Percentiles rank a stretch among this genome's conserved stretches.
Conservation (phyloP, 2,888 invertebrate species). For the Nowickia ferox region DNA sequence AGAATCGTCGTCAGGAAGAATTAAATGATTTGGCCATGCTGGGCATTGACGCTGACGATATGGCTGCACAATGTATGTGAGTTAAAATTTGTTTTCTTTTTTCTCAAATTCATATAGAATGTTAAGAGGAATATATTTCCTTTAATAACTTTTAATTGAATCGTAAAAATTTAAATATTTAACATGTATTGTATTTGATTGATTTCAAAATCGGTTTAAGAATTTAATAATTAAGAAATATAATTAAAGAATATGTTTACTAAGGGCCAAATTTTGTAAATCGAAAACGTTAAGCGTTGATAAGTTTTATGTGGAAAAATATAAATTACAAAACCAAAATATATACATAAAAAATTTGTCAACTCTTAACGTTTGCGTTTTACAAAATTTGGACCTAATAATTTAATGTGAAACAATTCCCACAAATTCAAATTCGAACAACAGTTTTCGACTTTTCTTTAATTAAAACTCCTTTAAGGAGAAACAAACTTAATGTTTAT, state of each 20-base stretch:
- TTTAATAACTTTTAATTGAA: conserved; percentile 58
- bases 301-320: too few relatives aligned
- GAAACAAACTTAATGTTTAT: not conserved
- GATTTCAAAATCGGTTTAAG: conserved; percentile 16
- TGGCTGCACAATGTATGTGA: conserved; percentile 83
- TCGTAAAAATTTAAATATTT: conserved; percentile 17
- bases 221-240: conserved; percentile 26
- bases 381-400: too few relatives aligned
- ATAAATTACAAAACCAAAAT: too few relatives aligned
- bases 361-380: too few relatives aligned
- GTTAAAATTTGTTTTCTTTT: conserved; percentile 15
- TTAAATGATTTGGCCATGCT: conserved; percentile 91
- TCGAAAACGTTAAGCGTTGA: too few relatives aligned
- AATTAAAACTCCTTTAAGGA: not conserved
- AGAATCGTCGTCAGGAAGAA: conserved; percentile 84
- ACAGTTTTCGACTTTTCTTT: not conserved
- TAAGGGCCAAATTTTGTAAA: too few relatives aligned
- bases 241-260: not conserved
- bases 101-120: conserved; percentile 39
- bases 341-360: too few relatives aligned
- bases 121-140: conserved; percentile 47
- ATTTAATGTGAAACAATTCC: conserved; percentile 39
- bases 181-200: conserved; percentile 48
- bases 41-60: conserved; percentile 92
- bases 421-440: conserved; percentile 12